Evolutionary conservation across 2,888 invertebrate species (phyloP).

Genomic region (Trissonchulus sp.): DNA sequence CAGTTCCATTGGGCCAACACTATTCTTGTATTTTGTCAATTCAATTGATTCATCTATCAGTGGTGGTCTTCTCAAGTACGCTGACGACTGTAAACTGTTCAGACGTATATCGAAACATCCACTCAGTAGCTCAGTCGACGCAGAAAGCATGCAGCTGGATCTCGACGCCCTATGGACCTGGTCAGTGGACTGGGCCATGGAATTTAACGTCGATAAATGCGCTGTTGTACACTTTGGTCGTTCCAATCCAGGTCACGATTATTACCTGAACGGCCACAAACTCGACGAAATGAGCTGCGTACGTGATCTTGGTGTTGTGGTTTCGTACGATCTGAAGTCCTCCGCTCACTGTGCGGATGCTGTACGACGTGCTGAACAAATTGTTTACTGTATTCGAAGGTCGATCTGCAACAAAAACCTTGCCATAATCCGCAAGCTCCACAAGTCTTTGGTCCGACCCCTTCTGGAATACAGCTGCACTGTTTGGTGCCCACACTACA

Average conservation of each 20-base stretch:
- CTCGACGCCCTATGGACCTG: conserved; percentile 2
- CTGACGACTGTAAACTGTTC: conserved; percentile 13
- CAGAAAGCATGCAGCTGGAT: background rate
- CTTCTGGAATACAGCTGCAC: conserved; percentile 6
- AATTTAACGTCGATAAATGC: no score
- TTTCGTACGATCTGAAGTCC: no score
- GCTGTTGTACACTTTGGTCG: conserved; percentile 3
- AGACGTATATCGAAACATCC: conserved; percentile 1
- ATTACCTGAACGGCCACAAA: no score
- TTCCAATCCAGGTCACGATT: no score
- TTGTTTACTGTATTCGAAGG: conserved; percentile 4
- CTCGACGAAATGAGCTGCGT: no score
- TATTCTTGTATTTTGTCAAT: no score
- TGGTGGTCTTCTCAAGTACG: no score
- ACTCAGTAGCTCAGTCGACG: background rate
- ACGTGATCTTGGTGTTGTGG: no score
- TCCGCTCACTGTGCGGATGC: no score
- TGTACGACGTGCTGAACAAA: background rate
- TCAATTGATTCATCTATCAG: no score
- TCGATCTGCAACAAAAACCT: conserved; percentile 1
- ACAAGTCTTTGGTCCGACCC: conserved; percentile 6
- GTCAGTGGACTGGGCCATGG: no score
- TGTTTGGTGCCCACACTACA: conserved; percentile 13
- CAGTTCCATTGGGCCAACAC: no score
- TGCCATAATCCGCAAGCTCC: conserved; percentile 2